Evolutionary conservation across 2,113 vertebrate species (phyloP), one percentile per base, ranked within the genome.

Genomic region (Albula goreensis): DNA sequence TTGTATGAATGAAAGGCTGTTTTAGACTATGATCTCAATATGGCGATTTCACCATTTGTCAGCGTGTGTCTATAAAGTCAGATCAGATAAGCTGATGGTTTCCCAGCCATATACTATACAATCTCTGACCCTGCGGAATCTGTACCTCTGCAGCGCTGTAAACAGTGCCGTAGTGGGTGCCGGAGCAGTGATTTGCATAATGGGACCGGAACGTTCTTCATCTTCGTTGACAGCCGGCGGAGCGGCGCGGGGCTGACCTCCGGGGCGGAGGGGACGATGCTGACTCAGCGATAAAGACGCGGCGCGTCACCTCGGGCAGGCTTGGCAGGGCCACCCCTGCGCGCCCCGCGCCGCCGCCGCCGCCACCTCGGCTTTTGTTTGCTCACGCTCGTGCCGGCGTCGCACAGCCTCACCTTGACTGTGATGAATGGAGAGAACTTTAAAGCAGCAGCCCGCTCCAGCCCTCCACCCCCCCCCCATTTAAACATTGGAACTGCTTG

Each of bases 201-300:
- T 41, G 53, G 53, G 60, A 2, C 15, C 3, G 60, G 60, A 88
- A 88, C 86, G 0, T 50, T 84, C 80, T 89, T 53, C 31, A 66
- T 91, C 82, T 89, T 82, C 51, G 15, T n/a, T 82, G 1, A 9
- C 87, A 89, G 90, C 41, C 31, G 31, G 88, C n/a, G 51, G 81
- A 86, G 41, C 88, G 5, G 87, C n/a, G 88, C 91, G 88, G 31
- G 50, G 89, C 13, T 0, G 7, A 83, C 3, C 51, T 84, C 56
- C 22, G 25, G 25, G 17, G 79, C 31, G 83, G 85, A 85, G 85
- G 56, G 78, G 22, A 85, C 8, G 50, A 85, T 86, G 1, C 3
- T 53, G 86, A 86, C 89, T 74, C 57, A 87, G 83, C 25, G 11
- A 41, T 41, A 3, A 51, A 77, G 50, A 88, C 13, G 15, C n/a